Evolutionary conservation across 2,113 vertebrate species (phyloP), one percentile per base, ranked within the genome.

Genomic region (Boleophthalmus pectinirostris): DNA sequence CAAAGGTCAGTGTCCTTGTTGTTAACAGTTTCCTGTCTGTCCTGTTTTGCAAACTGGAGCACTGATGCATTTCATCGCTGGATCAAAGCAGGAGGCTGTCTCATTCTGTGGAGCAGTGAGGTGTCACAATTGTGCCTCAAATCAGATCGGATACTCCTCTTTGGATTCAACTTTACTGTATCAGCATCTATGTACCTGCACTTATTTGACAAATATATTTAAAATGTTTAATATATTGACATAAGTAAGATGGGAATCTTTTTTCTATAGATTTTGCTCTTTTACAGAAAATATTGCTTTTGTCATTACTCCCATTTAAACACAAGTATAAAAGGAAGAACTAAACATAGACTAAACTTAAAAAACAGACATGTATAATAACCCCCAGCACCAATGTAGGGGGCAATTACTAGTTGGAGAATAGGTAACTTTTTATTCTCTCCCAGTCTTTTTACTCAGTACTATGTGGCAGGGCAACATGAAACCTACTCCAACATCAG

Each of bases 21-120:
- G 87, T 91, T 88, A 90, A 90, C 82, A 68, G 87, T 89, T 93
- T 92, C 91, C 89, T 90, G 88, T 84, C 75, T 66, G 72, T 72
- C 65, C 68, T 84, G 70, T 77, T 88, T 86, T 81, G 79, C 71
- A 88, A 89, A 89, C 83, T 61, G 68, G 69, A 65, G 61, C 29
- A 29, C 72, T 86, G 85, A 89, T 91, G 82, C 82, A 80, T 79
- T 77, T 72, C 68, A 85, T 73, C 82, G 13, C 82, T 68, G 66
- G 76, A 89, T 90, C 85, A 88, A 86, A 89, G 82, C 64, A 66
- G 58, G 24, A 57, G 72, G 74, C 72, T 73, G 61, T 2, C 64
- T 76, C 67, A 21, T 47, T 71, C 71, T 76, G 38, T 38, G 69
- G 46, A 20, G 56, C 79, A 84, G 69, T 61, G 45, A 80, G 68